Evolutionary conservation across 53 echinoderm and acorn worm genomes (phyloP).

Genomic region (Echinometra lucunter): DNA sequence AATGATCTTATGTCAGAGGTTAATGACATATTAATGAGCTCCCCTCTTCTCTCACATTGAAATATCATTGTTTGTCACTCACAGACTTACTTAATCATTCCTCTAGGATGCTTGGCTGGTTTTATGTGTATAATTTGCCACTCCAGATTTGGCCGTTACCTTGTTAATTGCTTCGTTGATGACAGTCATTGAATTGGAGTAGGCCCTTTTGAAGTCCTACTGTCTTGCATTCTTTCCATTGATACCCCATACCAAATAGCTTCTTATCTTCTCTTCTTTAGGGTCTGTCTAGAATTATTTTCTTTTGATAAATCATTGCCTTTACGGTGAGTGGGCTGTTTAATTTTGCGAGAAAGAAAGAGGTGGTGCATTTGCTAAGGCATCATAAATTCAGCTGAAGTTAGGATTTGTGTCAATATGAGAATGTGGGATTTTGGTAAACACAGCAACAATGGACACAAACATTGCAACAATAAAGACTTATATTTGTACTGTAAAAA

Average conservation of each 20-base stretch:
- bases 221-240: neutral
- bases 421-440: constrained; percentile 15
- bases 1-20: neutral
- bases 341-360: neutral
- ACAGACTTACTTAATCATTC: neutral
- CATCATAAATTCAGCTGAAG: constrained; percentile 19
- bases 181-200: neutral
- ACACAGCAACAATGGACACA: constrained; percentile 41
- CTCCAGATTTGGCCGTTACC: neutral
- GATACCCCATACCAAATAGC: constrained; percentile 1
- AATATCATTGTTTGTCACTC: neutral
- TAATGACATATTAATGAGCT: neutral
- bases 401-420: constrained; percentile 9
- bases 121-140: constrained; percentile 43
- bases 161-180: constrained; percentile 42
- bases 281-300: neutral
- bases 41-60: neutral
- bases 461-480: constrained; percentile 26
- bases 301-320: neutral
- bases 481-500: neutral
- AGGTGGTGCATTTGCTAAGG: constrained; percentile 24
- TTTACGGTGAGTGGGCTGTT: neutral
- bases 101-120: neutral
- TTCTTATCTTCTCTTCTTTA: neutral
- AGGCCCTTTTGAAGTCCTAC: constrained; percentile 51